Percentiles rank a stretch among this genome's conserved stretches.
These are phyloP conservation scores for Danio albolineatus DNA, from an alignment of 2,797 vertebrate species.

Conservation along the genomic window DNA sequence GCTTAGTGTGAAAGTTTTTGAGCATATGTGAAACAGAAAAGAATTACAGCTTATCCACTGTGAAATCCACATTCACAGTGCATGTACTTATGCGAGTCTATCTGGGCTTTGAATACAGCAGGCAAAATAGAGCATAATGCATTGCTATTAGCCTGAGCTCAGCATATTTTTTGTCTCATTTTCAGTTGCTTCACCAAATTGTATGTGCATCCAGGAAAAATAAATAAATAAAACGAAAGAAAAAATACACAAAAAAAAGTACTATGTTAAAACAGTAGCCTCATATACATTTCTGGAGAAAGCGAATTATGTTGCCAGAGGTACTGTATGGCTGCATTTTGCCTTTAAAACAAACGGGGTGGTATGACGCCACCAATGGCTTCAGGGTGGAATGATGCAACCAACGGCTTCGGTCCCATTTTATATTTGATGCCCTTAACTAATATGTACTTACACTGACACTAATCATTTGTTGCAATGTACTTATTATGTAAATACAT, in stretches of 20 bases:
- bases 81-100: not conserved
- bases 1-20: constrained; percentile 25
- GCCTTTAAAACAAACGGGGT: too few relatives aligned
- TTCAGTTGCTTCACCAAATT: not conserved
- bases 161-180: not conserved
- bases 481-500: too few relatives aligned
- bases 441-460: too few relatives aligned
- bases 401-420: too few relatives aligned
- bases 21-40: constrained; percentile 32
- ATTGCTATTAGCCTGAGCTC: not conserved
- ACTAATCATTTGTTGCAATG: too few relatives aligned
- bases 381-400: too few relatives aligned
- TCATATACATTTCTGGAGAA: too few relatives aligned
- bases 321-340: too few relatives aligned
- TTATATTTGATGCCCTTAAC: too few relatives aligned
- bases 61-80: constrained; percentile 36
- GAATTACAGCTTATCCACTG: constrained; percentile 24
- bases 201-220: not conserved
- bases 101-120: not conserved
- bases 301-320: too few relatives aligned
- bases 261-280: not conserved
- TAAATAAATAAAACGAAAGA: too few relatives aligned
- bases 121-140: not conserved
- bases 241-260: not conserved
- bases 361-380: too few relatives aligned